Base-by-base conservation (phyloP, 2,113 vertebrate species). In the Sarotherodon lohbergeri region DNA sequence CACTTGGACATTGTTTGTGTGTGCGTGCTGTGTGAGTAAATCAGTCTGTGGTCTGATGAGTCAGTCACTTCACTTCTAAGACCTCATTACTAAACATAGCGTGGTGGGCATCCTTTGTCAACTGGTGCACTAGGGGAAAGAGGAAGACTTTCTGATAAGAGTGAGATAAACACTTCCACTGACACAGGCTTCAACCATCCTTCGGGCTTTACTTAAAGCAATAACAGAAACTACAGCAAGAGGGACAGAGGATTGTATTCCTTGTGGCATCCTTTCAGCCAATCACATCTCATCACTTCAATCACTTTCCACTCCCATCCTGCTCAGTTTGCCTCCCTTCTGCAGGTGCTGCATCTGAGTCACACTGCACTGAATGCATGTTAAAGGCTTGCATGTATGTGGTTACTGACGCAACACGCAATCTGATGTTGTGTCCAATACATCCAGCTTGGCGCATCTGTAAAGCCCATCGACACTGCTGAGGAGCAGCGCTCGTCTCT, bases 61-160 rank as follows among this genome's bases (percentile, higher is more conserved):
- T 82, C 85, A 79, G 83, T 83, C 29, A 9, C 63, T 83, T 85
- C 55, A 88, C 80, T 84, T 90, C 66, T 88, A 55, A 88, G 83
- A 76, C 41, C 86, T 7, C 5, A 10, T 63, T 66, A 82, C 87
- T 83, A 92, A 93, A 91, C 90, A 91, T 12, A 57, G 73, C 24
- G 63, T 5, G 86, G 76, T 61, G 73, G 91, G 76, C 78, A 80
- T 90, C 66, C 24, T 14, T 24, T 88, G 86, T 92, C 81, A 90
- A 89, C 90, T 91, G 90, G 61, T n/a, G 36, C 81, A 87, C 86
- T 59, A 43, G 50, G 59, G 86, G 87, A 79, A 81, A 88, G 85
- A 89, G 86, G 83, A 92, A 90, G 86, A 85, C 52, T 85, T 80
- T 22, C 82, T 63, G 91, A 94, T 92, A 92, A 88, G 71, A 81